Base-by-base conservation (phyloP, 1,140 invertebrate genomes). In the Microplitis demolitor region DNA sequence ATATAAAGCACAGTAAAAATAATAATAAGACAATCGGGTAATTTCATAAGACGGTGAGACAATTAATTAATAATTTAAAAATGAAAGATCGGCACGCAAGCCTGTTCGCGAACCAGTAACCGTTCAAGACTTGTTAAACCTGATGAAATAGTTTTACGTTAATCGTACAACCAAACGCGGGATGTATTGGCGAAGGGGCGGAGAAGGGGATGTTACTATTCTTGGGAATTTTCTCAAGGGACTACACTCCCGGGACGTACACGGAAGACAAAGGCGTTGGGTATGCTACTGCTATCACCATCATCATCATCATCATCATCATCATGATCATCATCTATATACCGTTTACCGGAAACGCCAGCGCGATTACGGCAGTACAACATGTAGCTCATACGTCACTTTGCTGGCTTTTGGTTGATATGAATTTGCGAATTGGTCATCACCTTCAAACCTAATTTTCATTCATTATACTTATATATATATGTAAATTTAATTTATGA, bases 171-270 rank as follows among this genome's bases (percentile, higher is more conserved):
- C 71, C 63, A 13, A 13, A 9, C 31, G 66, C 16, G 53, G 66
- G 35, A 14, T 63, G 33, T n/a, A 45, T 45, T 45, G 39, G 4
- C 5, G 5, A 45, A 45, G 39, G 39, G 39, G 39, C 6, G 39
- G 39, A 45, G 39, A 45, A 45, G 39, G 39, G 39, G 54, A 31
- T 70, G 71, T 78, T 80, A 78, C 77, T 74, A 69, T 77, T 81
- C 80, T 84, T 85, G 84, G 81, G 84, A 85, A 85, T 77, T 77
- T 84, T 86, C 84, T 83, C 84, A 84, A 82, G 82, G 75, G 78
- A 34, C 16, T 54, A 14, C 33, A 54, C 14, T 54, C 70, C 70
- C 54, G 60, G 54, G 37, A 63, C 14, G 14, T 66, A 50, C 37
- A 51, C 34, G 58, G 24, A 66, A 68, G 71, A 68, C 71, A 73